Conservation (phyloP, 1,140 invertebrate species). For the Sycophaga agraensis region DNA sequence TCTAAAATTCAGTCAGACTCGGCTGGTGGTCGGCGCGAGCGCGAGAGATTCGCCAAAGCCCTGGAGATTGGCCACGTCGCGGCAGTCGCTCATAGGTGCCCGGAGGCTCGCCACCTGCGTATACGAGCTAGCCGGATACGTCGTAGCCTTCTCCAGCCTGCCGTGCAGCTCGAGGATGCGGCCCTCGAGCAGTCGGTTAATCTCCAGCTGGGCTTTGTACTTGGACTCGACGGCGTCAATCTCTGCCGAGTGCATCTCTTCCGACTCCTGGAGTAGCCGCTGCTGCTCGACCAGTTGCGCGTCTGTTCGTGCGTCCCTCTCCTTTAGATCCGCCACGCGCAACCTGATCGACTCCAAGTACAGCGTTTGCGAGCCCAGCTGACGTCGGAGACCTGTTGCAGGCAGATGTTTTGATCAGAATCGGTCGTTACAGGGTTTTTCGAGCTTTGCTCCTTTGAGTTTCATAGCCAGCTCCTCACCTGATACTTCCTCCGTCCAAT, state of each 20-base stretch:
- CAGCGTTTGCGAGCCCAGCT: conserved; percentile 52
- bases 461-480: too few species aligned
- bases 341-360: conserved; percentile 49
- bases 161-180: conserved; percentile 67
- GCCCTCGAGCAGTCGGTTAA: conserved; percentile 68
- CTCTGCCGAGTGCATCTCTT: conserved; percentile 58
- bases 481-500: conserved; percentile 50
- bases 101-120: conserved; percentile 55
- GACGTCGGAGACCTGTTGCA: conserved; percentile 46
- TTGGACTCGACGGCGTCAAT: conserved; percentile 70
- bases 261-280: conserved; percentile 54
- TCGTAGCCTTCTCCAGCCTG: conserved; percentile 55
- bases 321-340: conserved; percentile 55
- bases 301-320: conserved; percentile 55
- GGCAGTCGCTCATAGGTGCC: conserved; percentile 53
- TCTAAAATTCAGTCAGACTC: neutral
- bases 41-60: conserved; percentile 49
- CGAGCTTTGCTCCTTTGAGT: too few species aligned
- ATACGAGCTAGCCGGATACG: conserved; percentile 37
- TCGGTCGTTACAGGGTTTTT: too few species aligned
- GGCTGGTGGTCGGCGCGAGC: neutral
- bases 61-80: conserved; percentile 53
- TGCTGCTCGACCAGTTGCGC: conserved; percentile 54
- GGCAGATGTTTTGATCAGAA: too few species aligned
- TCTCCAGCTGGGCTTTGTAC: conserved; percentile 68